Evolutionary conservation across 2,888 invertebrate species (phyloP), one percentile per base, ranked within the genome.

Genomic region (Nomada lathburiana): DNA sequence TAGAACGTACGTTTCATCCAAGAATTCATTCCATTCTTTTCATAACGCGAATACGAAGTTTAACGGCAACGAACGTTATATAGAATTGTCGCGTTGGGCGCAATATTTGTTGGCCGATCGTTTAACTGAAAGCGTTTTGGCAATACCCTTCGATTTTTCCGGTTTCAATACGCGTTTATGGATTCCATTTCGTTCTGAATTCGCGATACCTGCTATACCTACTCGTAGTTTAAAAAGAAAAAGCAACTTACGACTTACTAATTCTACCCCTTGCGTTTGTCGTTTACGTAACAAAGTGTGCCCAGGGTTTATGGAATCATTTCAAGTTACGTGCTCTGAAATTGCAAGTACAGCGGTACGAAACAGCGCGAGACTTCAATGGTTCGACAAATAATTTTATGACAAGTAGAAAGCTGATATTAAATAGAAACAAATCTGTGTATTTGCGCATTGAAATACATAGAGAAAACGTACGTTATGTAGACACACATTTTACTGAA

Each of bases 281-380:
- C 52, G 52, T 62, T 71, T 62, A 23, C 44, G 36, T 71, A 71
- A 52, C 52, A 52, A 62, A 52, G 23, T 29, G 7, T 62, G 2
- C 18, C 2, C 5, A 59, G 16, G 42, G 60, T 42, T n/a, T 60
- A n/a, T 60, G 60, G 20, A 42, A 60, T 42, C 42, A n/a, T 11
- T 36, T 11, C n/a, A n/a, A n/a, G 42, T 10, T 16, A 16, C n/a
- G 36, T 60, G n/a, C 42, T n/a, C 5, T n/a, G 36, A 11, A 13
- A 42, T 60, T 3, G 36, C 11, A 60, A 42, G 36, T 11, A 42
- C 18, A 59, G 18, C 18, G 16, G 5, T 18, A 9, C 9, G 2
- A 2, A 42, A 42, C 13, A 20, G 20, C n/a, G 11, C 60, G 26
- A 18, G 18, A 29, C 18, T 26, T 26, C 29, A 7, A 29, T 2